Evolutionary conservation across 2,113 vertebrate species (phyloP).

Genomic region (Cisticola juncidis): DNA sequence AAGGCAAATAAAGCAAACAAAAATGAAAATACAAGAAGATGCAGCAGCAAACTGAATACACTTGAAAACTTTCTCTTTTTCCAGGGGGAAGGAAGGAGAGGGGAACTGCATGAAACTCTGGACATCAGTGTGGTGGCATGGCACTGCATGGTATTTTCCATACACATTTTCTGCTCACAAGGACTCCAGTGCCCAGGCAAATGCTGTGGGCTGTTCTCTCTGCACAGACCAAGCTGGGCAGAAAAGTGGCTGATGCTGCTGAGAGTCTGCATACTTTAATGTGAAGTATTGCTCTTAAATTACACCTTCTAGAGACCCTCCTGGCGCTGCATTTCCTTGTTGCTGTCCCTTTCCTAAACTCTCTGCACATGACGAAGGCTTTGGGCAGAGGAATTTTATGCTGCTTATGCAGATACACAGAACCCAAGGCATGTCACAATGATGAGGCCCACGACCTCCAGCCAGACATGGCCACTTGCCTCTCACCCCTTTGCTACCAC

Average conservation of each 20-base stretch:
- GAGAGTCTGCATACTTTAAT: not conserved
- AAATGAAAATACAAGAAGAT: not conserved
- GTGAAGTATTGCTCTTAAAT: not conserved
- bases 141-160: not conserved
- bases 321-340: not conserved
- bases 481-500: not conserved
- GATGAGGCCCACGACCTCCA: not conserved
- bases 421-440: not conserved
- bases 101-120: not conserved
- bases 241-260: not conserved
- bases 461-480: not conserved
- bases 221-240: not conserved
- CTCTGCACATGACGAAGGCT: not conserved
- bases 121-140: accelerated
- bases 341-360: not conserved
- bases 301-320: not conserved
- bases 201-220: accelerated
- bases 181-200: not conserved
- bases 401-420: not conserved
- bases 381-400: not conserved
- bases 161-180: not conserved
- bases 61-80: not conserved
- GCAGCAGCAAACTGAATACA: not conserved
- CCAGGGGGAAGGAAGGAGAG: not conserved
- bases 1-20: not conserved